Evolutionary conservation across 2,888 invertebrate species (phyloP).

Genomic region (Monoplex corrugatus): DNA sequence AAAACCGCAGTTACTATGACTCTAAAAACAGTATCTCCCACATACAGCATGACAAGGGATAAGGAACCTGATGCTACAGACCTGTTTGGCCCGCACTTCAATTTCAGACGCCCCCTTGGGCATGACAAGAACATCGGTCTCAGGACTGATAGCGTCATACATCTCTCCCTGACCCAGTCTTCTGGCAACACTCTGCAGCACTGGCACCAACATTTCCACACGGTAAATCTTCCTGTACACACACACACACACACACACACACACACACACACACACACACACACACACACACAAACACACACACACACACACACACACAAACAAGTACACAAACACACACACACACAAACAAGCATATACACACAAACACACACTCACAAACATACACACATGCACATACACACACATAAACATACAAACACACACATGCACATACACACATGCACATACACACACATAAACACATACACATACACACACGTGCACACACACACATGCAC

Average conservation of each 20-base stretch:
- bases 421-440: no score
- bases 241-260: background rate
- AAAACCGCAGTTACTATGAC: no score
- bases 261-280: background rate
- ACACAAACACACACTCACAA: background rate
- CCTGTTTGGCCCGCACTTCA: slow-evolving; percentile 79
- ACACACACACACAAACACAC: background rate
- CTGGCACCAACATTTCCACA: slow-evolving; percentile 78
- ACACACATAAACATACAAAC: background rate
- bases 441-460: no score
- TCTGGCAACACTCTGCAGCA: slow-evolving; percentile 78
- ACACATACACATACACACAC: no score
- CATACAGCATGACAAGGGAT: no score
- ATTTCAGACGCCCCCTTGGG: slow-evolving; percentile 80
- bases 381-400: background rate
- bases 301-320: no score
- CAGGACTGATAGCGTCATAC: slow-evolving; percentile 78
- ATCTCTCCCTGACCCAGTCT: slow-evolving; percentile 78
- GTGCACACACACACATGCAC: no score
- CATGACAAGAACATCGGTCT: slow-evolving; percentile 77
- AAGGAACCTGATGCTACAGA: no score
- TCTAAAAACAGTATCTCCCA: no score
- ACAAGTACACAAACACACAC: no score
- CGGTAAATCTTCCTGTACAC: slow-evolving; percentile 77
- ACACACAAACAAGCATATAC: background rate